phyloP scores from a whole-genome alignment of 2,888 invertebrate species.

The Drosophila austrosaltans region DNA sequence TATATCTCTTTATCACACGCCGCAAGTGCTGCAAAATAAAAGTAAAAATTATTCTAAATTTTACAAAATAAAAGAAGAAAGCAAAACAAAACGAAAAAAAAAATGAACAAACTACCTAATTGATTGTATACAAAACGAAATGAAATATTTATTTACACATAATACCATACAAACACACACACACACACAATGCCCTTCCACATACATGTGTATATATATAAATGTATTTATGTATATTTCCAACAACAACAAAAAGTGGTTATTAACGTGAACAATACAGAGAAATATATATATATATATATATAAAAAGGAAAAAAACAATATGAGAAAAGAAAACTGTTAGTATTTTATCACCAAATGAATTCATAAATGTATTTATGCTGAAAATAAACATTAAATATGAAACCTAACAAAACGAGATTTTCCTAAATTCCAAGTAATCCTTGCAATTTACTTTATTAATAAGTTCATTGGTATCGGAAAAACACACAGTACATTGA shows the following conservation, averaged over 20 bases:
- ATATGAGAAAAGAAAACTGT: conserved; percentile 70
- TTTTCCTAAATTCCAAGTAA: not conserved
- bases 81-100: conserved; percentile 53
- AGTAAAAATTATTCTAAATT: conserved; percentile 73
- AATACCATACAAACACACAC: conserved; percentile 14
- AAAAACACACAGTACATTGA: not conserved
- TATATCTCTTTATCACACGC: conserved; percentile 51
- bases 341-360: conserved; percentile 82
- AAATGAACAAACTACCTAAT: conserved; percentile 49
- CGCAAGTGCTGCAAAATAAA: conserved; percentile 74
- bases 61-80: conserved; percentile 50
- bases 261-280: conserved; percentile 48
- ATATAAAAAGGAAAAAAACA: conserved; percentile 7
- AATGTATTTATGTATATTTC: conserved; percentile 3
- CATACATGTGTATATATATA: not conserved
- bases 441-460: not conserved
- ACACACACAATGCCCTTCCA: not conserved
- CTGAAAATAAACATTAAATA: conserved; percentile 47
- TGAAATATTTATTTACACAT: conserved; percentile 62
- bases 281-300: conserved; percentile 27
- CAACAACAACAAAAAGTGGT: conserved; percentile 30
- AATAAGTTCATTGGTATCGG: not conserved
- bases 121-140: conserved; percentile 61
- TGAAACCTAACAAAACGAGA: conserved; percentile 38
- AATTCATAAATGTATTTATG: conserved; percentile 71